phyloP scores from a whole-genome alignment of 30 jellyfish, hydroid and myxozoan species.

The Pelagia noctiluca region DNA sequence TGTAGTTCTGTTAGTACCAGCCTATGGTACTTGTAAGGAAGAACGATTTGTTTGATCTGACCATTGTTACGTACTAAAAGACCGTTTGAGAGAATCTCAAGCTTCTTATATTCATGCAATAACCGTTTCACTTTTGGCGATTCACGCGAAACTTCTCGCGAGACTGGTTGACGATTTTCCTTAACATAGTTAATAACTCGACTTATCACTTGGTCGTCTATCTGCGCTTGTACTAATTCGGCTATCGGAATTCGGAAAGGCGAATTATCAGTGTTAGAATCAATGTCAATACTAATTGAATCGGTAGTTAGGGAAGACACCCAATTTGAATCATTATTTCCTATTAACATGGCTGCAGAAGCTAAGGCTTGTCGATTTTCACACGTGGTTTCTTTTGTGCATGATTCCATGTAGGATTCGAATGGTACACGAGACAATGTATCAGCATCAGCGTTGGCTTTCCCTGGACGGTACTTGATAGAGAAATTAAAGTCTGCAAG shows the following conservation, averaged over 20 bases:
- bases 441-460: slow-evolving; percentile 30
- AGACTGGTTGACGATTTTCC: neutral
- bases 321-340: slow-evolving; percentile 4
- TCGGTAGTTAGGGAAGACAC: neutral
- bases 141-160: neutral
- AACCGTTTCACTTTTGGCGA: no score
- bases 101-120: neutral
- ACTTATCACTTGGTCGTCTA: no score
- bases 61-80: neutral
- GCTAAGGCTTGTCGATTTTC: slow-evolving; percentile 25
- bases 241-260: no score
- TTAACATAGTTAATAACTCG: no score
- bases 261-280: no score
- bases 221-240: no score
- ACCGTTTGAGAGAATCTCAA: neutral
- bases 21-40: slow-evolving; percentile 33
- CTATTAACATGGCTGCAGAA: neutral
- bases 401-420: slow-evolving; percentile 21
- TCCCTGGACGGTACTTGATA: slow-evolving; percentile 45
- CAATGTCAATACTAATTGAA: neutral
- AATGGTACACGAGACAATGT: slow-evolving; percentile 28
- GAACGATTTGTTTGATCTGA: slow-evolving; percentile 25
- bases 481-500: slow-evolving; percentile 34
- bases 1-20: slow-evolving; percentile 25
- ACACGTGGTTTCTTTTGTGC: slow-evolving; percentile 15